Percentiles rank a stretch among this genome's conserved stretches.
Conservation (phyloP, 92 coral and sea anemone species). For the Porites divaricata region DNA sequence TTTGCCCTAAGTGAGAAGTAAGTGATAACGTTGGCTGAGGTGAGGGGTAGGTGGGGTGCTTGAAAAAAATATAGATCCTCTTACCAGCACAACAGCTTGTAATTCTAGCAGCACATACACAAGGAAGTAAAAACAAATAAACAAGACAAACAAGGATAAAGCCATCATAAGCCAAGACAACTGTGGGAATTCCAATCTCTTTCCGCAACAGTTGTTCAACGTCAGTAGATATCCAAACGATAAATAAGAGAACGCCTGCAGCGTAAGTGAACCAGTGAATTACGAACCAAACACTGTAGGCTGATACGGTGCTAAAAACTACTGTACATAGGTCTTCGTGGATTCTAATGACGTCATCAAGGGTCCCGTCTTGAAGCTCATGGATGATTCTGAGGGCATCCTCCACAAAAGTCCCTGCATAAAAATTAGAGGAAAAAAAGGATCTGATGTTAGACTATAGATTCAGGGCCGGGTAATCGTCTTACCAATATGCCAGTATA, state of each 20-base stretch:
- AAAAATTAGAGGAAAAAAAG: too few species aligned
- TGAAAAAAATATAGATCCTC: neutral
- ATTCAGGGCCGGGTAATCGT: neutral
- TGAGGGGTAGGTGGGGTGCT: too few species aligned
- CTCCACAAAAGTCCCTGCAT: neutral
- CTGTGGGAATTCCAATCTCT: neutral
- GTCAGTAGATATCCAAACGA: slow-evolving; percentile 60
- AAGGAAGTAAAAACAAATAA: slow-evolving; percentile 66
- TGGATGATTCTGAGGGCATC: neutral
- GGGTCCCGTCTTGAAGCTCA: neutral
- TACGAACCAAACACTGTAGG: slow-evolving; percentile 76
- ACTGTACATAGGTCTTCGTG: slow-evolving; percentile 72
- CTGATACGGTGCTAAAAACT: slow-evolving; percentile 71
- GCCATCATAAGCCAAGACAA: slow-evolving; percentile 13
- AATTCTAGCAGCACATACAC: slow-evolving; percentile 79
- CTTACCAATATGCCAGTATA: too few species aligned
- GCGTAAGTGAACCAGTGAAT: slow-evolving; percentile 80
- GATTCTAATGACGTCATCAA: slow-evolving; percentile 45
- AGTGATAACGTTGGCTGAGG: too few species aligned
- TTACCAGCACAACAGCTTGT: slow-evolving; percentile 73
- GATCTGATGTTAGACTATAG: neutral
- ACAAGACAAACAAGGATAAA: slow-evolving; percentile 32
- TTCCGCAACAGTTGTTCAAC: neutral
- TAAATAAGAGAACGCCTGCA: slow-evolving; percentile 45
- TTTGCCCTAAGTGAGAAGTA: too few species aligned